phyloP scores from a whole-genome alignment of 2,113 vertebrate species.

The Sinocyclocheilus rhinocerous region DNA sequence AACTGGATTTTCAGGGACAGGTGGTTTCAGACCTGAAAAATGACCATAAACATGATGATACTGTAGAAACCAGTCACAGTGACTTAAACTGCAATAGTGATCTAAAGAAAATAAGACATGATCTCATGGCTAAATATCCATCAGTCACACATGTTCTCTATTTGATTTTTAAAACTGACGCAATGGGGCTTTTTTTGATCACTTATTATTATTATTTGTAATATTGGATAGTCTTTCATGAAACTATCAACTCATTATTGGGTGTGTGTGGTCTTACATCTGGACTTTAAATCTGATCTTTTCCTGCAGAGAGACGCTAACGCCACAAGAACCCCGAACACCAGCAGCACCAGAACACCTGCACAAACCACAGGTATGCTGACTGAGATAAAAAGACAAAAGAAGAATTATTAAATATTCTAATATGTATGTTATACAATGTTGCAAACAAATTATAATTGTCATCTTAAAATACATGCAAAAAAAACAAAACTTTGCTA shows the following conservation, averaged over 20 bases:
- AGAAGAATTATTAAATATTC: not conserved
- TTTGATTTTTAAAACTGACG: not conserved
- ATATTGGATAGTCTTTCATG: not conserved
- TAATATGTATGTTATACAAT: not conserved
- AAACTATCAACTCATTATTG: no score
- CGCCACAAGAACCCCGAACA: slow-evolving; percentile 13
- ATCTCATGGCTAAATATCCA: no score
- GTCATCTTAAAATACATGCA: no score
- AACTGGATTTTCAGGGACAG: not conserved
- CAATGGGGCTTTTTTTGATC: not conserved
- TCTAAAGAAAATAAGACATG: no score
- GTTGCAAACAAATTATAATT: not conserved
- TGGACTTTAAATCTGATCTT: not conserved
- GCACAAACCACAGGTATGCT: not conserved
- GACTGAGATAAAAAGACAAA: not conserved
- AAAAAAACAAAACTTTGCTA: no score
- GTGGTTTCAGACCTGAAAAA: slow-evolving; percentile 17
- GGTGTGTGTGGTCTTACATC: not conserved
- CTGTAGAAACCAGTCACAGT: no score
- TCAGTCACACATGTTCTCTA: no score
- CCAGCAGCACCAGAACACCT: slow-evolving; percentile 15
- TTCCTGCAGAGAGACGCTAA: slow-evolving; percentile 33
- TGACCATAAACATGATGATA: not conserved
- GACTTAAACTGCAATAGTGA: no score
- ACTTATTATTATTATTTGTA: not conserved